phyloP scores from a whole-genome alignment of 2,888 invertebrate genomes.

The Mimachlamys varia region DNA sequence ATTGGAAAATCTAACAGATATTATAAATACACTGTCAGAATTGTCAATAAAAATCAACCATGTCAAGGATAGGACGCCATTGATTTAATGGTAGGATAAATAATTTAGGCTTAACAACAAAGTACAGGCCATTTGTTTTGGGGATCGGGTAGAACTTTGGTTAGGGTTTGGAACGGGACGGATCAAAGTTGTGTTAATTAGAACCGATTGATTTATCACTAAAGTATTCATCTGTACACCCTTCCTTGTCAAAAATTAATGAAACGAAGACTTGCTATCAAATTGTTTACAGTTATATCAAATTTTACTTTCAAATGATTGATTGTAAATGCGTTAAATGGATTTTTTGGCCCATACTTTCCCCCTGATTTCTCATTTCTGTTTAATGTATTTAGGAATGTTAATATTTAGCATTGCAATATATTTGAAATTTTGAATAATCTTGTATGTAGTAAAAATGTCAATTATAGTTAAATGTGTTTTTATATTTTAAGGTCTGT shows the following conservation, averaged over 20 bases:
- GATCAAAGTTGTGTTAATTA: background rate
- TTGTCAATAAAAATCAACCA: background rate
- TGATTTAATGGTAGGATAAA: background rate
- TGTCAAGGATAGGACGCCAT: background rate
- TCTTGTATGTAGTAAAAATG: no score
- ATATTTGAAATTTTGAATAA: no score
- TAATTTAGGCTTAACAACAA: background rate
- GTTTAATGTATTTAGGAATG: no score
- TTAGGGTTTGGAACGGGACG: background rate
- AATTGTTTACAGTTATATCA: background rate
- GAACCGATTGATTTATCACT: background rate
- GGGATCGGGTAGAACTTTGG: background rate
- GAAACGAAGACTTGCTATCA: background rate
- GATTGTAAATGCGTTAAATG: background rate
- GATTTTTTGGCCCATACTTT: background rate
- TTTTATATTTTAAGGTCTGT: no score
- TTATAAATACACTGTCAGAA: slow-evolving; percentile 1
- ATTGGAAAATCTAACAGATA: background rate
- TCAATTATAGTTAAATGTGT: no score
- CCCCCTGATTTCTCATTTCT: no score
- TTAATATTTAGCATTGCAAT: no score
- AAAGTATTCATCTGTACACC: background rate
- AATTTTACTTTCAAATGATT: background rate
- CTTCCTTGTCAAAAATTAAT: background rate
- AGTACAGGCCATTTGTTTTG: background rate